Evolutionary conservation across 2,888 invertebrate species (phyloP).

Genomic region (Drosophila mayaguana): DNA sequence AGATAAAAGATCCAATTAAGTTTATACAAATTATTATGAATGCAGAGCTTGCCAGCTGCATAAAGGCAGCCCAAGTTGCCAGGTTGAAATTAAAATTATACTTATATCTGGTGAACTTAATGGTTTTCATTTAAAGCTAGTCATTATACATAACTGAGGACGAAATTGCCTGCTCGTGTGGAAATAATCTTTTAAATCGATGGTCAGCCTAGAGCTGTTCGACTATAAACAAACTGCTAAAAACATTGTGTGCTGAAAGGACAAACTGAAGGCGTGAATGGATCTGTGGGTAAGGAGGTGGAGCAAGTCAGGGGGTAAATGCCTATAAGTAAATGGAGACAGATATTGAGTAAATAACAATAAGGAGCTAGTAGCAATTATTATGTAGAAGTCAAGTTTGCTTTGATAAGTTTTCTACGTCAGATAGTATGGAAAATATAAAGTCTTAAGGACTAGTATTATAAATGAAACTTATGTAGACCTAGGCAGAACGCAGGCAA

Average conservation of each 20-base stretch:
- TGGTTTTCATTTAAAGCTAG: not conserved
- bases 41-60: constrained; percentile 22
- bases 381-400: not conserved
- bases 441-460: rapidly evolving
- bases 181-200: not conserved
- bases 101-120: not conserved
- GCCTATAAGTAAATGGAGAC: too few relatives aligned
- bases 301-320: too few relatives aligned
- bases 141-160: too few relatives aligned
- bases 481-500: too few relatives aligned
- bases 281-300: not conserved
- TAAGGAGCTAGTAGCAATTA: not conserved
- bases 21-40: constrained; percentile 46
- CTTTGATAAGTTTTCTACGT: not conserved
- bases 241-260: not conserved
- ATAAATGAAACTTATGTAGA: not conserved
- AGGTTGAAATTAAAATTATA: not conserved
- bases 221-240: not conserved
- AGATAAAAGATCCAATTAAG: constrained; percentile 73
- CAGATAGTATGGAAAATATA: not conserved
- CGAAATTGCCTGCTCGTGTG: not conserved
- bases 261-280: too few relatives aligned
- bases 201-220: not conserved
- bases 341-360: too few relatives aligned
- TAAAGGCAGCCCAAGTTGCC: constrained; percentile 1